Conservation (phyloP, 2,113 vertebrate genomes). For the Psittacara wagleri region DNA sequence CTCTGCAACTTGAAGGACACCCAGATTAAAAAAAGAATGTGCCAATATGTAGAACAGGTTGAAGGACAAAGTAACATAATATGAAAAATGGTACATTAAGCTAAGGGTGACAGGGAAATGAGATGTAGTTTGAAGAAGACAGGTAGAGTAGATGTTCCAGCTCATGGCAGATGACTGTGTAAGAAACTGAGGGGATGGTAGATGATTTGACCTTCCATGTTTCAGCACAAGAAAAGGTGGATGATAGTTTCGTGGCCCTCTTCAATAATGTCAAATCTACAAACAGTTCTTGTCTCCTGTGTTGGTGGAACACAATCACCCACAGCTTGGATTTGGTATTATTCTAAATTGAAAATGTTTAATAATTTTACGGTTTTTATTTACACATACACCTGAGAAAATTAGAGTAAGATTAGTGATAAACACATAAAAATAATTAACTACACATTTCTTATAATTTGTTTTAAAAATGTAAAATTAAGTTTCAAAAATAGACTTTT, state of each 20-base stretch:
- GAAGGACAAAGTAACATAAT: background rate
- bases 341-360: background rate
- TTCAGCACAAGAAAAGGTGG: background rate
- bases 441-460: background rate
- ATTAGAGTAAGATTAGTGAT: background rate
- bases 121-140: background rate
- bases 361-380: background rate
- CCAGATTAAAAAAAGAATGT: background rate
- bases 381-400: background rate
- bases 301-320: background rate
- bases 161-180: background rate
- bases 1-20: background rate
- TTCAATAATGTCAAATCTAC: background rate
- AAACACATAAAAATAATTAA: background rate
- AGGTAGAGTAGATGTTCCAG: background rate
- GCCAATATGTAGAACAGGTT: background rate
- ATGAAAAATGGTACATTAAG: background rate
- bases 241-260: background rate
- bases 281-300: background rate
- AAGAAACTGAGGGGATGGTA: background rate
- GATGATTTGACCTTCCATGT: background rate
- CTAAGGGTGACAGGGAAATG: background rate
- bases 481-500: conserved; percentile 8
- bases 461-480: conserved; percentile 5
- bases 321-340: background rate